A percentile compares a stretch with the other conserved stretches of the same genome.
phyloP scores from a whole-genome alignment of 2,113 vertebrate species.

The Carettochelys insculpta region DNA sequence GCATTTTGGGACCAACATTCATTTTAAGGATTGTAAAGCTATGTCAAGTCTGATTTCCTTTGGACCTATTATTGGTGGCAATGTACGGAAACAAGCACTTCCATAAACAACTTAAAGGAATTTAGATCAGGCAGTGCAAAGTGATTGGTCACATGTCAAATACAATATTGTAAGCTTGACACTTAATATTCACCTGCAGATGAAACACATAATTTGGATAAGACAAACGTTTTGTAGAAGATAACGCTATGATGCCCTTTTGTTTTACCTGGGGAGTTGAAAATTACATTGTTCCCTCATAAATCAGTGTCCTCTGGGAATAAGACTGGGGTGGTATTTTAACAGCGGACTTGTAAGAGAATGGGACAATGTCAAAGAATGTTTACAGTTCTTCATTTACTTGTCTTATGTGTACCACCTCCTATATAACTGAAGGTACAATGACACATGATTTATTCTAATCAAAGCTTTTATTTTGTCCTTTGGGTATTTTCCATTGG shows the following conservation, averaged over 20 bases:
- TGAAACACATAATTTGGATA: background rate
- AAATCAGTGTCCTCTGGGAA: background rate
- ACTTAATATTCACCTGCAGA: background rate
- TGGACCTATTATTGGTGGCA: background rate
- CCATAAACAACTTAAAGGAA: background rate
- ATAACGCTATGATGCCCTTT: background rate
- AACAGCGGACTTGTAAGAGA: background rate
- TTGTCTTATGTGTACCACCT: background rate
- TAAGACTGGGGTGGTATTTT: background rate
- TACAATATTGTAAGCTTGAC: background rate
- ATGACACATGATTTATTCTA: background rate
- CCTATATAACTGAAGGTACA: background rate
- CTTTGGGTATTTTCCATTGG: background rate
- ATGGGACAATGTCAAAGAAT: background rate
- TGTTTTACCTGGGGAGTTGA: background rate
- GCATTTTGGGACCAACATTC: background rate
- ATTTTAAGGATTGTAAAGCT: background rate
- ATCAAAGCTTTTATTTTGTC: background rate
- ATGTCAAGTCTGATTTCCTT: background rate
- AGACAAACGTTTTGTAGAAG: background rate
- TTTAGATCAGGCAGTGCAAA: background rate
- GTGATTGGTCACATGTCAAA: background rate
- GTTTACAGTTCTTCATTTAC: background rate
- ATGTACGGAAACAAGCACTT: background rate
- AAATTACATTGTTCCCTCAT: background rate